Evolutionary conservation across 2,888 invertebrate species (phyloP), one percentile per base, ranked within the genome.

Genomic region (Danaus chrysippus): DNA sequence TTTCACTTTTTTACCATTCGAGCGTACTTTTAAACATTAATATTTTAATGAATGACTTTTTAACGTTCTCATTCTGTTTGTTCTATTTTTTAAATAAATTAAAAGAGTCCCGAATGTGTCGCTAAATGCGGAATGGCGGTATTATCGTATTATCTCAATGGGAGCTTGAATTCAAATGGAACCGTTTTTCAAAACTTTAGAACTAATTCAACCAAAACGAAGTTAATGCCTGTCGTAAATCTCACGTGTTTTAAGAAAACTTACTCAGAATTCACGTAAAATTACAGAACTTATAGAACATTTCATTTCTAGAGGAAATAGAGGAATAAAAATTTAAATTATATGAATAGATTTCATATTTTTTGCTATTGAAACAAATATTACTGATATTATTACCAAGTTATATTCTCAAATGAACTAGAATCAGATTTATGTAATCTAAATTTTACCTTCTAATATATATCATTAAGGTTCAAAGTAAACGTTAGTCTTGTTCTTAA

Each of bases 211-310:
- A 77, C 80, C 79, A 77, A 78, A 82, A 78, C 75, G 73, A 71
- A 79, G 82, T 83, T 81, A 82, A 78, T 78, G 74, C 79, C 79
- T 73, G 79, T 81, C 81, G 82, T 86, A 87, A 86, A 86, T 85
- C 79, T 75, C 73, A 68, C 65, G 72, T 77, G 73, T 76, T 79
- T 74, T 71, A 72, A 74, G 73, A 66, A 73, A 74, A 70, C 66
- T 71, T 70, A 46, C 61, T 46, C 63, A 23, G 64, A 62, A 62
- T 65, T 63, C 65, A 42, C 42, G 43, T 49, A 58, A 63, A 68
- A 62, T 63, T 59, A 52, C 57, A 59, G 63, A 59, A 65, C 59
- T 62, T 42, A 59, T 63, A 63, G 53, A 59, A 44, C 54, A 62
- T 64, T 59, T 57, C 59, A 59, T 61, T 63, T 61, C 44, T 54